These are phyloP conservation scores for Lamprotornis superbus DNA, from an alignment of 2,113 vertebrate genomes.

Conservation along the genomic window DNA sequence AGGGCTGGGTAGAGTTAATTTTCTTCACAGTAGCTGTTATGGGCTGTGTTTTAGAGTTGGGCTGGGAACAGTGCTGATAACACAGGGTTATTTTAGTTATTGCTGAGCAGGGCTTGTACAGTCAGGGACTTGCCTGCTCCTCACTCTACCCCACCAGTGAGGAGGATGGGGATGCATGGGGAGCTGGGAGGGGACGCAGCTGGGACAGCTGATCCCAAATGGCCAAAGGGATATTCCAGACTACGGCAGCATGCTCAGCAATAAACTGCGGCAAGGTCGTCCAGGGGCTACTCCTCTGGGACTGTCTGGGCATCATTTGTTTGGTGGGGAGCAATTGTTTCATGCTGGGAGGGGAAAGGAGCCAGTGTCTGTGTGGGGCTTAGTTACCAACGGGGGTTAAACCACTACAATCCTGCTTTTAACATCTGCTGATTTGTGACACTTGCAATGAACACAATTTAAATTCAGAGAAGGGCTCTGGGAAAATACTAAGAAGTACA, in stretches of 20 bases:
- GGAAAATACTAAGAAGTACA: neutral
- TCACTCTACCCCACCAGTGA: neutral
- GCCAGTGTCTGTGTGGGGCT: neutral
- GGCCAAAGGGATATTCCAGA: neutral
- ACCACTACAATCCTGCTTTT: conserved; percentile 16
- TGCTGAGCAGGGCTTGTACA: neutral
- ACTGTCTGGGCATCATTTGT: neutral
- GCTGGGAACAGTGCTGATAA: neutral
- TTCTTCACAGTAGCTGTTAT: neutral
- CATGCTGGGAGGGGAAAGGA: neutral
- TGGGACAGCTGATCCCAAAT: neutral
- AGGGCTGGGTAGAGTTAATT: neutral
- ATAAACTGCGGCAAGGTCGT: neutral
- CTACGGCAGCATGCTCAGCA: neutral
- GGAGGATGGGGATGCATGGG: neutral
- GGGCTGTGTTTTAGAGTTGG: neutral
- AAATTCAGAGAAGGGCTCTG: conserved; percentile 14
- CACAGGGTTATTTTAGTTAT: neutral
- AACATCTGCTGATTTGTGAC: conserved; percentile 64
- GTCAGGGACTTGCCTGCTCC: neutral
- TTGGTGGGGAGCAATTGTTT: neutral
- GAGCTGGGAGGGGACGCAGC: neutral
- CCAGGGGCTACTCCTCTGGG: neutral
- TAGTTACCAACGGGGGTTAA: neutral
- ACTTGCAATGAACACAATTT: conserved; percentile 51